These are phyloP conservation scores for Drosophila setifemur DNA, from an alignment of 1,140 invertebrate genomes.

Conservation along the genomic window DNA sequence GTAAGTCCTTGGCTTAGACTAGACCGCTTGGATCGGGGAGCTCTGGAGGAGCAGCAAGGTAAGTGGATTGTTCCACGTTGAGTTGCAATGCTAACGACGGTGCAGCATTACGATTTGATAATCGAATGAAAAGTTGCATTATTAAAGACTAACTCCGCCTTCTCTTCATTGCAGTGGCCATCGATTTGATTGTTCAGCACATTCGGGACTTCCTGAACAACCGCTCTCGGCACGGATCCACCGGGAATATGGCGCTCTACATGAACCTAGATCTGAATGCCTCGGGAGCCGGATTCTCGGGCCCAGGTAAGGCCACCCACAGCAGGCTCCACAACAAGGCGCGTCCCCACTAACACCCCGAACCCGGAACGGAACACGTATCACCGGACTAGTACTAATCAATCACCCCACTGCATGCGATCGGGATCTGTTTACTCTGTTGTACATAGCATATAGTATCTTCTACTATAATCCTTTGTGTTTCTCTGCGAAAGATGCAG, in stretches of 20 bases:
- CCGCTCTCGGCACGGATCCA: constrained; percentile 78
- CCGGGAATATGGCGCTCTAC: constrained; percentile 64
- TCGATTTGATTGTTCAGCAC: constrained; percentile 96
- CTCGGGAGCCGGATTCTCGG: constrained; percentile 17
- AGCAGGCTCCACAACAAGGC: constrained; percentile 36
- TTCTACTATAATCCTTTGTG: constrained; percentile 40
- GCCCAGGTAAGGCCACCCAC: constrained; percentile 56
- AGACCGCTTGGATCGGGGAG: background rate
- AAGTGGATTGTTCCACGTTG: constrained; percentile 20
- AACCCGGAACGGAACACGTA: constrained; percentile 30
- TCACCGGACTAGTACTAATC: constrained; percentile 27
- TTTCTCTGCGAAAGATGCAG: constrained; percentile 58
- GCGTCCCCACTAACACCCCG: constrained; percentile 62
- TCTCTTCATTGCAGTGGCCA: constrained; percentile 89
- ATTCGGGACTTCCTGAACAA: constrained; percentile 91
- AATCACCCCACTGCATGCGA: constrained; percentile 41
- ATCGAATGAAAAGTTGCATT: background rate
- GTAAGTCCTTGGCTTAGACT: constrained; percentile 27
- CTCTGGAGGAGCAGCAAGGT: constrained; percentile 18
- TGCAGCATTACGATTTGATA: constrained; percentile 18
- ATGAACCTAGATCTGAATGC: constrained; percentile 65
- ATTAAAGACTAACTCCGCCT: background rate
- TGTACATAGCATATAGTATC: constrained; percentile 30
- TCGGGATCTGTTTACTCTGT: constrained; percentile 6
- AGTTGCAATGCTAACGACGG: constrained; percentile 17